Evolutionary conservation across 2,797 vertebrate genomes (phyloP).

Genomic region (Eidolon dupreanum): DNA sequence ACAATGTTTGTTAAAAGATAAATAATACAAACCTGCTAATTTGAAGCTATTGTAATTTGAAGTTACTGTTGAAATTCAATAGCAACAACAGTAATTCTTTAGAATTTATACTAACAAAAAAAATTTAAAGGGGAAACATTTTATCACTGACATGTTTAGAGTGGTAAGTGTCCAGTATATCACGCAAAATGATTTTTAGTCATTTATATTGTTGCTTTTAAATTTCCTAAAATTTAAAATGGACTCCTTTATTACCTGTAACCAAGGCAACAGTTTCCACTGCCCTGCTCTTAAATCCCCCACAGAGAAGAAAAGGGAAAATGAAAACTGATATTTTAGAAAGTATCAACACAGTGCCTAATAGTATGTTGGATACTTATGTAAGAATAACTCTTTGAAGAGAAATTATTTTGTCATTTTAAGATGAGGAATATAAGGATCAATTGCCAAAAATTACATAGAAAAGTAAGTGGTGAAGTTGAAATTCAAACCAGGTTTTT

Average conservation of each 20-base stretch:
- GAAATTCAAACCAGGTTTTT: slow-evolving; percentile 11
- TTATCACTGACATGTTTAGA: not conserved
- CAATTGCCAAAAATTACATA: not conserved
- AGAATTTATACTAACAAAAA: not conserved
- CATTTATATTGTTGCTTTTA: not conserved
- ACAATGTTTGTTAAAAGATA: not conserved
- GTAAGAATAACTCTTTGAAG: not conserved
- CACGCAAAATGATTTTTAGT: slow-evolving; percentile 5
- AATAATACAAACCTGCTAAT: not conserved
- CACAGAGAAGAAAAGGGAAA: not conserved
- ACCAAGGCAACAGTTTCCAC: not conserved
- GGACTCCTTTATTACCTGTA: not conserved
- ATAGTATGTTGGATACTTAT: not conserved
- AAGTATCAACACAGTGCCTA: not conserved
- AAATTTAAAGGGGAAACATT: slow-evolving; percentile 24
- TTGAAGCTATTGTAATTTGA: slow-evolving; percentile 6
- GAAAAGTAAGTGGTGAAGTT: slow-evolving; percentile 9
- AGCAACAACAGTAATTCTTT: not conserved
- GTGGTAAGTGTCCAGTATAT: not conserved
- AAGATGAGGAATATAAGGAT: slow-evolving; percentile 14
- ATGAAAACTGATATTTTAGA: not conserved
- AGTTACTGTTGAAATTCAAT: not conserved
- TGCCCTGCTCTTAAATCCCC: not conserved
- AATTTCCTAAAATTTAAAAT: slow-evolving; percentile 16
- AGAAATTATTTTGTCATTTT: slow-evolving; percentile 27